Evolutionary conservation across 2,797 vertebrate species (phyloP).

Genomic region (Microctenopoma stevenorrisi): DNA sequence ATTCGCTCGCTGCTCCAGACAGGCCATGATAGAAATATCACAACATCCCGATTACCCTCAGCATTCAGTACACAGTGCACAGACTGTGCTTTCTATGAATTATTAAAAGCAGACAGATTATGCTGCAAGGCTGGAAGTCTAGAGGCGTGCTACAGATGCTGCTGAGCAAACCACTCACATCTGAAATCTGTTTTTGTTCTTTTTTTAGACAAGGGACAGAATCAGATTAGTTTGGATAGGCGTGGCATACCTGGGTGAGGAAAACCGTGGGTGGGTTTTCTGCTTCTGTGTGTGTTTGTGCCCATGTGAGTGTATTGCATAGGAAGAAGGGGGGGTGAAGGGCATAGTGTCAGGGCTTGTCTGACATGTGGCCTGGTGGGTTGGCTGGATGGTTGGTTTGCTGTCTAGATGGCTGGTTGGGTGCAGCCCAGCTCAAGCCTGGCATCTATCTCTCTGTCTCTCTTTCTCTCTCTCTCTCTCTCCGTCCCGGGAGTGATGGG

Average conservation of each 20-base stretch:
- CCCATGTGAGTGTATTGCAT: slow-evolving; percentile 34
- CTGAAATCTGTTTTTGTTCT: slow-evolving; percentile 65
- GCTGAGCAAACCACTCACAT: slow-evolving; percentile 71
- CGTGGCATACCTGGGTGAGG: slow-evolving; percentile 3
- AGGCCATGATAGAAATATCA: slow-evolving; percentile 82
- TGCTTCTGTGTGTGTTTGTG: slow-evolving; percentile 8
- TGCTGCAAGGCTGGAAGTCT: slow-evolving; percentile 77
- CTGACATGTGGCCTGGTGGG: slow-evolving; percentile 81
- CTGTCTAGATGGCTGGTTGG: slow-evolving; percentile 70
- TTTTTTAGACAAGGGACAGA: slow-evolving; percentile 31
- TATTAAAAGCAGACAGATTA: slow-evolving; percentile 82
- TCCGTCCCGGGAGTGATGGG: slow-evolving; percentile 78
- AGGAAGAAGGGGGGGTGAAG: slow-evolving; percentile 73
- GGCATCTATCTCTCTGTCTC: slow-evolving; percentile 50
- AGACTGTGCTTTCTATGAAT: slow-evolving; percentile 76
- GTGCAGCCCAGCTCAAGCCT: slow-evolving; percentile 73
- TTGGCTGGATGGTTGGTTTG: slow-evolving; percentile 72
- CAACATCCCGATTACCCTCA: slow-evolving; percentile 79
- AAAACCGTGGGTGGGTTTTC: slow-evolving; percentile 29
- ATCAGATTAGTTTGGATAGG: slow-evolving; percentile 43
- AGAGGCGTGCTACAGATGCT: slow-evolving; percentile 75
- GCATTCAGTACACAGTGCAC: slow-evolving; percentile 72
- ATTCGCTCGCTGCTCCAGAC: slow-evolving; percentile 71
- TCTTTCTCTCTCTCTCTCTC: slow-evolving; percentile 41
- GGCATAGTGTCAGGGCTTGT: slow-evolving; percentile 80